Base-by-base conservation (phyloP, 2,797 vertebrate species). In the Melanotaenia boesemani region DNA sequence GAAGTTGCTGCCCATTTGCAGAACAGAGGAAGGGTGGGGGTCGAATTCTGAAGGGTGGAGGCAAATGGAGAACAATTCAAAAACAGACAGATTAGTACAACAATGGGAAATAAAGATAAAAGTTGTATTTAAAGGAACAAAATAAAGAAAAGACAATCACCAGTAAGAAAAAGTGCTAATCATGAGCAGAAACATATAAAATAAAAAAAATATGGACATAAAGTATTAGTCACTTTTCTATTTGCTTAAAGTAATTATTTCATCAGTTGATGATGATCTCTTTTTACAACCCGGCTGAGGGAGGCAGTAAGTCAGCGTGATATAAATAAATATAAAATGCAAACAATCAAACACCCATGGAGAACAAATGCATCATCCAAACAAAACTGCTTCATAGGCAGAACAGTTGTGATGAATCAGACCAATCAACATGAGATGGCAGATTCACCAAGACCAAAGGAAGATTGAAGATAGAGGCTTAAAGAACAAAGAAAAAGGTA, bases 1-100 rank as follows among this genome's bases (percentile, higher is more conserved):
- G 64, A 58, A 74, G 39, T 62, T 4, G 2, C 56, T 26, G 81
- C 15, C 44, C 39, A 9, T 30, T 68, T 54, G 56, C 32, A 56
- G 64, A 70, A 70, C 24, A 16, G 56, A 68, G 20, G 12, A 50
- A 4, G 2, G 32, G 26, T 26, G 32, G 63, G 61, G 60, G 62
- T 63, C 36, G 0, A 32, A 9, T 32, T 22, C 22, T 4, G 70
- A 32, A 67, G 63, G 67, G 52, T 20, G 67, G 8, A 70, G 20
- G 6, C n/a, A 28, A 52, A 48, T 15, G 13, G 24, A 55, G 39
- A 50, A 24, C 26, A 15, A 44, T 18, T n/a, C 16, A 32, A 28
- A 16, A 63, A 18, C 37, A 12, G 6, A 66, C 1, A 12, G 54
- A 32, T 5, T 63, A 6, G 10, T n/a, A 60, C 50, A 32, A 28